phyloP scores from a whole-genome alignment of 1,140 invertebrate genomes.

The Odontomachus brunneus region DNA sequence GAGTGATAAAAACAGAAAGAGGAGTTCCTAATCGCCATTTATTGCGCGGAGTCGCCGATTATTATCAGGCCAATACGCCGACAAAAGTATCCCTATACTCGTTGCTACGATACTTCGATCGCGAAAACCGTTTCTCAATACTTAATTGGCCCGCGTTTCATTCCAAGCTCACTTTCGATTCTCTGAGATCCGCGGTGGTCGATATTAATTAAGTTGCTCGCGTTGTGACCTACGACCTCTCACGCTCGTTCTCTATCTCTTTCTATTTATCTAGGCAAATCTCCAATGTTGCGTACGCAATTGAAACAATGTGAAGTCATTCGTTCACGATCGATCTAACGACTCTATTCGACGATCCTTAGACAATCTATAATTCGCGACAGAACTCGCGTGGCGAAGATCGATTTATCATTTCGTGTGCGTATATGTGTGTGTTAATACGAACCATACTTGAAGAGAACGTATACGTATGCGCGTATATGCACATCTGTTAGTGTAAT shows the following conservation, averaged over 20 bases:
- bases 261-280: neutral
- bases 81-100: constrained; percentile 11
- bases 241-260: neutral
- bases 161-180: constrained; percentile 32
- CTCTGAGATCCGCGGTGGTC: constrained; percentile 17
- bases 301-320: neutral
- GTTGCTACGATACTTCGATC: neutral
- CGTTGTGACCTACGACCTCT: too few relatives aligned
- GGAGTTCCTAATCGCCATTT: constrained; percentile 12
- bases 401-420: too few relatives aligned
- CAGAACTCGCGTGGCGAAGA: too few relatives aligned
- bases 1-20: too few relatives aligned
- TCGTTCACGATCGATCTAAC: neutral
- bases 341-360: neutral
- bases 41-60: constrained; percentile 8
- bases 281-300: neutral
- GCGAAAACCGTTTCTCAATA: constrained; percentile 26
- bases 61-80: constrained; percentile 6
- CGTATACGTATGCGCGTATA: too few relatives aligned
- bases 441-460: too few relatives aligned
- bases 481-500: too few relatives aligned
- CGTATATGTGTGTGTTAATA: too few relatives aligned
- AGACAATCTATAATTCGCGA: too few relatives aligned
- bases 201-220: constrained; percentile 49
- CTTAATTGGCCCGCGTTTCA: constrained; percentile 8